Evolutionary conservation across 2,797 vertebrate species (phyloP), one percentile per base, ranked within the genome.

Genomic region (Limosa lapponica): DNA sequence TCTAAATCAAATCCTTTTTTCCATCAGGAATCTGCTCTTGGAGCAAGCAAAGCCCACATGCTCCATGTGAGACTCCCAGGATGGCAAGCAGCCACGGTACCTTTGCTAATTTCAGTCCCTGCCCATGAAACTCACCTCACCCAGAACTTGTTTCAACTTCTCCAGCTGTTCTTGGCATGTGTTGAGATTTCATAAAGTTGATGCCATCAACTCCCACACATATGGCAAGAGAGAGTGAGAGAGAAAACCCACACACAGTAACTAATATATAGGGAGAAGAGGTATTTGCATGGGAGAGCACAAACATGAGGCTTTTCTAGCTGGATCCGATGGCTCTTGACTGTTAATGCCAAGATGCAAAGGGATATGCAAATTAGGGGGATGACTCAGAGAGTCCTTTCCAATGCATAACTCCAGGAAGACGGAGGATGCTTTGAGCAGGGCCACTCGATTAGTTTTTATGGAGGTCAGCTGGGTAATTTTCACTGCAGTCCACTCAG

Each of bases 91-190:
- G 98, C 98, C 98, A 98, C 18, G 4, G 82, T 15, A 69, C 92
- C 96, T 95, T 91, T 92, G 91, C 95, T 97, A 96, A 97, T 98
- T 97, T 67, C 96, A 74, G 96, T 97, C 93, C 95, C 96, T 98
- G 98, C 98, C 98, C 98, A 98, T 97, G 98, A 98, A 98, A 98
- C 98, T 98, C 98, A 98, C 98, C 98, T 98, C 98, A 98, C 98
- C 98, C 98, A 98, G 98, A 97, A 98, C 98, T 98, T 98, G 98
- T 98, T 98, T 98, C 98, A 98, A 98, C 98, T 97, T 97, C 98
- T 98, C 98, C 98, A 97, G 96, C 92, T 97, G 98, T 97, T 97
- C 97, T 98, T 98, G 98, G 98, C 98, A 98, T 96, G 93, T 22
- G 82, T 52, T 92, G 95, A 86, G 96, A 96, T 97, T 98, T 98